Conservation (phyloP, 2,797 vertebrate genomes). For the Heteromormyrus szaboi region DNA sequence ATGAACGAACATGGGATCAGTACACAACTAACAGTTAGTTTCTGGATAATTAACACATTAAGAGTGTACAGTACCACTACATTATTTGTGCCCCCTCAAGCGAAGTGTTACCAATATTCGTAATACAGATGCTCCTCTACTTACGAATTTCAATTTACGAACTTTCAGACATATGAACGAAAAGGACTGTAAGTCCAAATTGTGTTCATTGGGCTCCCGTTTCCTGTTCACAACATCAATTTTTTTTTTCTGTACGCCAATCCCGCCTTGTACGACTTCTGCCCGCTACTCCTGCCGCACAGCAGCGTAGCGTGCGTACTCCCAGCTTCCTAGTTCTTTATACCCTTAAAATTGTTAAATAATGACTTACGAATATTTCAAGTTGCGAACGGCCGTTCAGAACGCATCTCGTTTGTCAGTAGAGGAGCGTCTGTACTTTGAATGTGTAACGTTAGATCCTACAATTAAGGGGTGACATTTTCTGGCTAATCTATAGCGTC, state of each 20-base stretch:
- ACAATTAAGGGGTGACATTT: not conserved
- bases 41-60: not conserved
- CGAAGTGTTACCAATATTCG: not conserved
- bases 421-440: not conserved
- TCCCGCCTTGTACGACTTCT: not conserved
- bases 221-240: not conserved
- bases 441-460: not conserved
- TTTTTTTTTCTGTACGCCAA: not conserved
- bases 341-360: not conserved
- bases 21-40: not conserved
- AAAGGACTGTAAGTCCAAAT: not conserved
- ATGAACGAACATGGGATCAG: not conserved
- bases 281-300: not conserved
- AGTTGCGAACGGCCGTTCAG: not conserved
- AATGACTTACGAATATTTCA: not conserved
- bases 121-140: not conserved
- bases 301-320: not conserved
- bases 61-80: not conserved
- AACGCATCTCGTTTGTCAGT: not conserved
- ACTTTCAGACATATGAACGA: not conserved
- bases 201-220: not conserved
- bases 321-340: not conserved
- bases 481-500: not conserved
- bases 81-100: not conserved
- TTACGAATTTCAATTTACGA: not conserved